These are phyloP conservation scores for Pissodes strobi DNA, from an alignment of 1,140 invertebrate genomes.

Conservation along the genomic window DNA sequence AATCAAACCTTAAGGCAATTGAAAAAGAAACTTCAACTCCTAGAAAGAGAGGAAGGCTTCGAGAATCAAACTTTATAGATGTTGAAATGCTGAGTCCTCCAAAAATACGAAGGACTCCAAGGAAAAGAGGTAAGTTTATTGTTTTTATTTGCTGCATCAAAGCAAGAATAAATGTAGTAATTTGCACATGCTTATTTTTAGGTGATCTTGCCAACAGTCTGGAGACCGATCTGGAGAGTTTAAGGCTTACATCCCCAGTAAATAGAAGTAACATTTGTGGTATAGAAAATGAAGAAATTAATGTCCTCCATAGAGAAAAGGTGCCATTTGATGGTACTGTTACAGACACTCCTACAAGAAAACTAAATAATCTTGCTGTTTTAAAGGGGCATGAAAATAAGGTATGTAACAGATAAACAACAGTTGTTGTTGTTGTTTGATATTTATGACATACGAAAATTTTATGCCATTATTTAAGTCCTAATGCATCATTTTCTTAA, in stretches of 20 bases:
- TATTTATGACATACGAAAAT: no score
- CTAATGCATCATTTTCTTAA: neutral
- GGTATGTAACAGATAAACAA: neutral
- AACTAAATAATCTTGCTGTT: no score
- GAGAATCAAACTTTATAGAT: neutral
- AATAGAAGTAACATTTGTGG: neutral
- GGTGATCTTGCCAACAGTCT: no score
- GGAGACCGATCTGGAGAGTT: no score
- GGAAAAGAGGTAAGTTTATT: conserved; percentile 18
- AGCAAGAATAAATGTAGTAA: no score
- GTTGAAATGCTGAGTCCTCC: conserved; percentile 5
- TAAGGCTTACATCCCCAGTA: neutral
- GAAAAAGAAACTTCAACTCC: neutral
- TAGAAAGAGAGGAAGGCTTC: neutral
- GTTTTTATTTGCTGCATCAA: no score
- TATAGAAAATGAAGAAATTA: neutral
- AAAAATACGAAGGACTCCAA: conserved; percentile 11
- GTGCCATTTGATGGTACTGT: neutral
- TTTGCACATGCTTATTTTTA: no score
- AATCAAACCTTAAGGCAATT: neutral
- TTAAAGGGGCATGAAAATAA: no score
- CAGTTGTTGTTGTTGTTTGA: no score
- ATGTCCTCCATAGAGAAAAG: neutral
- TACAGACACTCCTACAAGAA: neutral
- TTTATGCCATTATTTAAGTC: neutral